Evolutionary conservation across 2,888 invertebrate species (phyloP).

Genomic region (Scaptomyza caliginosa): DNA sequence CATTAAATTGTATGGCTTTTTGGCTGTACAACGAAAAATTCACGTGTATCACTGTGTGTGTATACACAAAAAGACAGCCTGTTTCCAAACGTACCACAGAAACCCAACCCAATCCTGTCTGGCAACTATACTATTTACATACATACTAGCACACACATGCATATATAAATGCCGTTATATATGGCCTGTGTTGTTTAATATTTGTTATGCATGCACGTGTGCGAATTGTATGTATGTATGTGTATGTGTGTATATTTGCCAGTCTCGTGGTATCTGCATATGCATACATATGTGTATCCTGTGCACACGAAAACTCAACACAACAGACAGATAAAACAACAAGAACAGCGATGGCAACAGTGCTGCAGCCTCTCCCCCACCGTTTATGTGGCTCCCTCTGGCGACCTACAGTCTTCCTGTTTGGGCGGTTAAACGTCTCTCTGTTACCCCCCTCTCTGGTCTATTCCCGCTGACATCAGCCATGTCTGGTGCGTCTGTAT

Average conservation of each 20-base stretch:
- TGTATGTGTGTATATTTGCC: constrained; percentile 15
- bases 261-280: constrained; percentile 36
- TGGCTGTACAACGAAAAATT: constrained; percentile 24
- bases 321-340: constrained; percentile 22
- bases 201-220: constrained; percentile 71
- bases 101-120: constrained; percentile 55
- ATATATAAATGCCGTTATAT: constrained; percentile 24
- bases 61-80: constrained; percentile 8
- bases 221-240: constrained; percentile 18
- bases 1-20: constrained; percentile 70
- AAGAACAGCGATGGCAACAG: constrained; percentile 21
- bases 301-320: constrained; percentile 40
- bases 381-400: background rate
- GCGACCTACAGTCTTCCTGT: constrained; percentile 45
- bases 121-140: constrained; percentile 47
- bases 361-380: background rate
- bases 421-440: constrained; percentile 42
- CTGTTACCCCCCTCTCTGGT: background rate
- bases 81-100: constrained; percentile 11
- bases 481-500: constrained; percentile 15
- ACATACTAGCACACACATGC: constrained; percentile 1
- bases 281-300: constrained; percentile 10
- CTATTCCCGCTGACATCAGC: constrained; percentile 16
- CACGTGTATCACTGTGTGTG: constrained; percentile 1
- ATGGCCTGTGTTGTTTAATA: constrained; percentile 47